A percentile compares a stretch with the other conserved stretches of the same genome.
Conservation (phyloP, 1,140 invertebrate species). For the Tetranychus cinnabarinus region DNA sequence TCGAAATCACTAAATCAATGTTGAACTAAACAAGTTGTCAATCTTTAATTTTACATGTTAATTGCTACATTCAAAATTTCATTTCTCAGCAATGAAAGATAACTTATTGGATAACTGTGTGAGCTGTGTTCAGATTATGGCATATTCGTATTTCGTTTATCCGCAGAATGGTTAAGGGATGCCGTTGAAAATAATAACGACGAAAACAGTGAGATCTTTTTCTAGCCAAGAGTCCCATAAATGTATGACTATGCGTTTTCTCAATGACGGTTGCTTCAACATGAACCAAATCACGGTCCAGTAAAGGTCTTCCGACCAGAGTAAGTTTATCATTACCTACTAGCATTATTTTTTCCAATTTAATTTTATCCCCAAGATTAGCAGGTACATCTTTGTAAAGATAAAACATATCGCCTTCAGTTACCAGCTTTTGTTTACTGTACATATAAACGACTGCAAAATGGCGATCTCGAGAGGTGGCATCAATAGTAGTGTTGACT, state of each 20-base stretch:
- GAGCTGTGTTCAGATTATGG: conserved; percentile 6
- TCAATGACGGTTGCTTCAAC: conserved; percentile 13
- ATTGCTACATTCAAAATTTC: no score
- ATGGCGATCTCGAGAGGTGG: not conserved
- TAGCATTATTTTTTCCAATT: conserved; percentile 13
- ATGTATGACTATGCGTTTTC: conserved; percentile 10
- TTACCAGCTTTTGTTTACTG: conserved; percentile 5
- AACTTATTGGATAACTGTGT: not conserved
- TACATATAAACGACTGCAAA: conserved; percentile 11
- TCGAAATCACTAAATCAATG: no score
- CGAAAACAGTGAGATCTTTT: conserved; percentile 2
- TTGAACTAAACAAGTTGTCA: no score
- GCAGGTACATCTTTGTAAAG: conserved; percentile 8
- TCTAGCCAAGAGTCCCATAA: not conserved
- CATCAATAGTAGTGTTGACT: conserved; percentile 1
- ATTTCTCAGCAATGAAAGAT: not conserved
- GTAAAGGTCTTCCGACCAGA: conserved; percentile 13
- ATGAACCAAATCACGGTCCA: conserved; percentile 12
- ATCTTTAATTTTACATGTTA: no score
- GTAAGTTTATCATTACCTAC: conserved; percentile 13
- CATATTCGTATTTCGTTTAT: conserved; percentile 9
- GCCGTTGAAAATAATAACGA: not conserved
- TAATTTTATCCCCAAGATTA: conserved; percentile 12
- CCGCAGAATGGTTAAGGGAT: conserved; percentile 6
- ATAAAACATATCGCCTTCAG: conserved; percentile 12